Conservation (phyloP, 2,888 invertebrate genomes). For the Lasioglossum marginatum region DNA sequence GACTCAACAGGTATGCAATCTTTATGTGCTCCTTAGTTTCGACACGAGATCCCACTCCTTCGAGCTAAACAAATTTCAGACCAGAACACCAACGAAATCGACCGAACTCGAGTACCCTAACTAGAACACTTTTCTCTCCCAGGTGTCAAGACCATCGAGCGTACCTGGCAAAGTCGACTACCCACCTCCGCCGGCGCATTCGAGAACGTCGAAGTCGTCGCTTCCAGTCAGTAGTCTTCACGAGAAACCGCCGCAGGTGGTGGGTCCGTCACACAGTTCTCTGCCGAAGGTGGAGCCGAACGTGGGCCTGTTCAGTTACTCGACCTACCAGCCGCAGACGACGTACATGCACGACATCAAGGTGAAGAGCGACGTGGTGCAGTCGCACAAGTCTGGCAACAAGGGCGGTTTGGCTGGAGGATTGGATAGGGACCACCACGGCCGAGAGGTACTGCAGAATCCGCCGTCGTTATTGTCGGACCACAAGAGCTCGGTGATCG, state of each 20-base stretch:
- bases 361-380: constrained; percentile 86
- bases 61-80: background rate
- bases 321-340: constrained; percentile 86
- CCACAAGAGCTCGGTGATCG: constrained; percentile 91
- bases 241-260: constrained; percentile 75
- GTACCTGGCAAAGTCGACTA: constrained; percentile 82
- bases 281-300: constrained; percentile 89
- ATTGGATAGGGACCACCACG: constrained; percentile 83
- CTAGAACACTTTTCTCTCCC: background rate
- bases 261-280: constrained; percentile 74
- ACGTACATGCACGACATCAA: constrained; percentile 87
- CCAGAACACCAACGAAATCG: too few species aligned
- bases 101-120: background rate
- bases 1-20: constrained; percentile 79
- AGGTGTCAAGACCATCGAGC: constrained; percentile 82
- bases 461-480: constrained; percentile 90
- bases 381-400: constrained; percentile 81
- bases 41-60: background rate
- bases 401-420: constrained; percentile 78
- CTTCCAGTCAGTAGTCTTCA: constrained; percentile 81
- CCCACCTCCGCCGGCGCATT: constrained; percentile 85
- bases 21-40: background rate
- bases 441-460: constrained; percentile 86
- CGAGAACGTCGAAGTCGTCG: constrained; percentile 81
- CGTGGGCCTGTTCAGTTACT: constrained; percentile 89